Conservation (phyloP, 2,888 invertebrate species). For the Chouioia cunea region DNA sequence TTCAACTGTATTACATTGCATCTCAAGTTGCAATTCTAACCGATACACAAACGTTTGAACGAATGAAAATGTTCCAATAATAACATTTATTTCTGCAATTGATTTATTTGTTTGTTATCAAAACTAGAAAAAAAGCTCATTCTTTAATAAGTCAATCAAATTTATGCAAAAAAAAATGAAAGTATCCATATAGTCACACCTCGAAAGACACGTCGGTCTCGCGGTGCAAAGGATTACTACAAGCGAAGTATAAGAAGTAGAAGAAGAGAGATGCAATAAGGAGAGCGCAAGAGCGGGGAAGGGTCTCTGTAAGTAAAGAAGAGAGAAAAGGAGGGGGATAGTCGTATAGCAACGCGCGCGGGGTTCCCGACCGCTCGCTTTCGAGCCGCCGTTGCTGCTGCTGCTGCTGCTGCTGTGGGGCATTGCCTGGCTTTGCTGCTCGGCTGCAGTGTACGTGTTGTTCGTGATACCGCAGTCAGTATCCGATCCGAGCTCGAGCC, state of each 20-base stretch:
- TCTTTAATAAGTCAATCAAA: too few relatives aligned
- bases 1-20: too few relatives aligned
- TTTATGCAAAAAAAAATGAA: too few relatives aligned
- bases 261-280: constrained; percentile 1
- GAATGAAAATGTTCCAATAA: too few relatives aligned
- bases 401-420: constrained; percentile 11
- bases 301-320: background rate
- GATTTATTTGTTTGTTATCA: too few relatives aligned
- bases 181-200: too few relatives aligned
- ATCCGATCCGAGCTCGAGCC: constrained; percentile 37
- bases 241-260: background rate
- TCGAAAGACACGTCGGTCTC: too few relatives aligned
- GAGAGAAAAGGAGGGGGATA: background rate
- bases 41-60: too few relatives aligned
- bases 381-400: constrained; percentile 19
- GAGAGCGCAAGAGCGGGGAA: constrained; percentile 7
- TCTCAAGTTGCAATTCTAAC: too few relatives aligned
- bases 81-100: too few relatives aligned
- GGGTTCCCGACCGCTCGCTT: constrained; percentile 42
- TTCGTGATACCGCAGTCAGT: constrained; percentile 35
- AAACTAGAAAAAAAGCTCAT: too few relatives aligned
- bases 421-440: constrained; percentile 28
- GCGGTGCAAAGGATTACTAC: too few relatives aligned
- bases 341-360: constrained; percentile 1
- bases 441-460: constrained; percentile 29